Percentiles rank a stretch among this genome's conserved stretches.
phyloP scores from a whole-genome alignment of 2,888 invertebrate species.

The Heliconius ismenius region DNA sequence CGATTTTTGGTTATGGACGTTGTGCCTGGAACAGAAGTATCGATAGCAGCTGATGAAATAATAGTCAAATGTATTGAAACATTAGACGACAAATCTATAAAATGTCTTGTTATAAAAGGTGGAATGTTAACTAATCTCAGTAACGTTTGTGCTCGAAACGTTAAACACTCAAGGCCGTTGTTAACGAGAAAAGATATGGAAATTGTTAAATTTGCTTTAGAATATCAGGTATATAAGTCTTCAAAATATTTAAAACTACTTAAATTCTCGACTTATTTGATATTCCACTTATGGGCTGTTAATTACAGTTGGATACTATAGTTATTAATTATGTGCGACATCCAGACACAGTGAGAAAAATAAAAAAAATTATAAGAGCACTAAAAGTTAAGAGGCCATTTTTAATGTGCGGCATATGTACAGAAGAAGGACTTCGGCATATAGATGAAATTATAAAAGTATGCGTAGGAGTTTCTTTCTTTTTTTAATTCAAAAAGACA shows the following conservation, averaged over 20 bases:
- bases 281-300: neutral
- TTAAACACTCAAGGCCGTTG: slow-evolving; percentile 51
- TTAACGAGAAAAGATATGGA: slow-evolving; percentile 55
- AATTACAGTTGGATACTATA: slow-evolving; percentile 53
- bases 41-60: slow-evolving; percentile 53
- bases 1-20: slow-evolving; percentile 50
- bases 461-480: neutral
- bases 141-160: slow-evolving; percentile 54
- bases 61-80: slow-evolving; percentile 52
- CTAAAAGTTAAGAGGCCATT: slow-evolving; percentile 48
- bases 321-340: slow-evolving; percentile 53
- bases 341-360: slow-evolving; percentile 46
- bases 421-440: slow-evolving; percentile 60
- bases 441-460: slow-evolving; percentile 60
- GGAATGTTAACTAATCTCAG: slow-evolving; percentile 49
- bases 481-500: neutral
- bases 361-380: slow-evolving; percentile 49
- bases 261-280: neutral
- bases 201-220: slow-evolving; percentile 56
- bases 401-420: slow-evolving; percentile 57
- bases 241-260: neutral
- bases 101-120: slow-evolving; percentile 52
- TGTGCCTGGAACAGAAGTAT: slow-evolving; percentile 53
- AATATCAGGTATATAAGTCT: slow-evolving; percentile 50
- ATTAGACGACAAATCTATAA: slow-evolving; percentile 50